Conservation (phyloP, 2,797 vertebrate species). For the Oreochromis mossambicus region DNA sequence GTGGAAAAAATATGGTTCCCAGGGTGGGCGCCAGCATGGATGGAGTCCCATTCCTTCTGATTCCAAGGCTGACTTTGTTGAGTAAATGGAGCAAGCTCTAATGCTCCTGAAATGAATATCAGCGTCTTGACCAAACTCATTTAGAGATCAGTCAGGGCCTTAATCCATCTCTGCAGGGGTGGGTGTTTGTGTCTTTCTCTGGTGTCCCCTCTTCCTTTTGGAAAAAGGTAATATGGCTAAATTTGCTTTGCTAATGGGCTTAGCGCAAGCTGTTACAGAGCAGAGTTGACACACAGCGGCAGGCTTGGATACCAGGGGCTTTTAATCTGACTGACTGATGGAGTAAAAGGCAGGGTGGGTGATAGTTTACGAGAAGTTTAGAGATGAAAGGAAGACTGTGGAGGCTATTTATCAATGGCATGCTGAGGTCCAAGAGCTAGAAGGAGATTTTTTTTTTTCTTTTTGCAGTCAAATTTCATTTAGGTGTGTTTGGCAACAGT, state of each 20-base stretch:
- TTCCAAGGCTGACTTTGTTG: slow-evolving; percentile 64
- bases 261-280: slow-evolving; percentile 82
- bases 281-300: slow-evolving; percentile 58
- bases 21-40: slow-evolving; percentile 28
- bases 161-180: slow-evolving; percentile 70
- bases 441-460: not conserved
- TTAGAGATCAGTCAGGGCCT: slow-evolving; percentile 79
- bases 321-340: slow-evolving; percentile 70
- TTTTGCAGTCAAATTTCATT: slow-evolving; percentile 59
- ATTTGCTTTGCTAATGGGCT: slow-evolving; percentile 83
- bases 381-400: slow-evolving; percentile 67
- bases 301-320: slow-evolving; percentile 42
- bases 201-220: slow-evolving; percentile 65
- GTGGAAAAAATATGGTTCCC: slow-evolving; percentile 48
- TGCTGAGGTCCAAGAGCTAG: slow-evolving; percentile 14
- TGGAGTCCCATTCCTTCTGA: slow-evolving; percentile 24
- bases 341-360: slow-evolving; percentile 55
- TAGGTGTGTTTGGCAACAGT: not conserved
- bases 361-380: slow-evolving; percentile 54
- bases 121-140: slow-evolving; percentile 82
- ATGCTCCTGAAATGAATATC: slow-evolving; percentile 83
- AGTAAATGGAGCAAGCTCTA: slow-evolving; percentile 76
- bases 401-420: slow-evolving; percentile 44
- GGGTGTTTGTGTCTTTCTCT: slow-evolving; percentile 72
- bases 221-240: slow-evolving; percentile 78